phyloP scores from a whole-genome alignment of 2,888 invertebrate species.

The Orthosia gracilis region DNA sequence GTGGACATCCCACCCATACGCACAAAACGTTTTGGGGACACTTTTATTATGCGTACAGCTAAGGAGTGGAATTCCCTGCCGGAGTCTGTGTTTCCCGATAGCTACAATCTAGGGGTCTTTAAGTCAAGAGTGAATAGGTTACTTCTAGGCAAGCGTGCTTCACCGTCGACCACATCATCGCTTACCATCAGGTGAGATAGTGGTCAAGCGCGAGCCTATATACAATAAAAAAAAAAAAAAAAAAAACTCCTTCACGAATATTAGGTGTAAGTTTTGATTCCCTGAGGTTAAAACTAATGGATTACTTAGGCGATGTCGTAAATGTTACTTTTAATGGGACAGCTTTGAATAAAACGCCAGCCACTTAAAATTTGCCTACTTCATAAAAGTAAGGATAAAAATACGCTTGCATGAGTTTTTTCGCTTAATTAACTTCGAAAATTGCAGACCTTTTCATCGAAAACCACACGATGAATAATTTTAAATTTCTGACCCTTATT shows the following conservation, averaged over 20 bases:
- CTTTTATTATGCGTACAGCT: too few species aligned
- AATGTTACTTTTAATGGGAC: constrained; percentile 18
- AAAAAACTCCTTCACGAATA: constrained; percentile 47
- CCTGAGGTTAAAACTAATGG: constrained; percentile 40
- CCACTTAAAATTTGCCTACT: constrained; percentile 15
- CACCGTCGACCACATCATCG: too few species aligned
- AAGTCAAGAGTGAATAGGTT: too few species aligned
- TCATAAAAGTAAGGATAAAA: constrained; percentile 33
- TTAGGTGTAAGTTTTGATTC: constrained; percentile 44
- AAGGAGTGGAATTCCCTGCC: too few species aligned
- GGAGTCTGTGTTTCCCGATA: too few species aligned
- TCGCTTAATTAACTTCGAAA: constrained; percentile 64
- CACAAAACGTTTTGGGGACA: too few species aligned
- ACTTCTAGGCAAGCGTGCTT: too few species aligned
- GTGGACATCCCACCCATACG: too few species aligned
- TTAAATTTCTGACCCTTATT: constrained; percentile 30
- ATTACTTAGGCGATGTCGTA: constrained; percentile 23
- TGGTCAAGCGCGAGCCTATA: too few species aligned
- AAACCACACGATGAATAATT: constrained; percentile 46
- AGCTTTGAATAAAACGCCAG: constrained; percentile 17
- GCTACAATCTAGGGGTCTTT: too few species aligned
- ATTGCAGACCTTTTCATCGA: constrained; percentile 54
- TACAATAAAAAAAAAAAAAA: too few species aligned
- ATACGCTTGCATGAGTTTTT: constrained; percentile 51
- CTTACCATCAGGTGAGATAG: too few species aligned